phyloP scores from a whole-genome alignment of 2,797 vertebrate species.

The Parambassis ranga region DNA sequence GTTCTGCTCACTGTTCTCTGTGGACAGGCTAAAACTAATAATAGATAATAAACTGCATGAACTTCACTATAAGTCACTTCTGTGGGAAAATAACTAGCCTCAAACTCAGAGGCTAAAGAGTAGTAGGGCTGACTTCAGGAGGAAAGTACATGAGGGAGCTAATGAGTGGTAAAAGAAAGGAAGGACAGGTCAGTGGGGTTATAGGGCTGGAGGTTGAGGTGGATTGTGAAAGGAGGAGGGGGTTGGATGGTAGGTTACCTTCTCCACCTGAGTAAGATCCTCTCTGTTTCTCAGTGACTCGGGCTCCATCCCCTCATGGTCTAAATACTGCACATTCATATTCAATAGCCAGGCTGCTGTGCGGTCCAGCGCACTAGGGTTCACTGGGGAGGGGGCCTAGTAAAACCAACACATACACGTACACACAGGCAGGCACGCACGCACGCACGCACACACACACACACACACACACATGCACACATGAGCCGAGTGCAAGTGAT shows the following conservation, averaged over 20 bases:
- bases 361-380: conserved; percentile 99
- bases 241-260: conserved; percentile 86
- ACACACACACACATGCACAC: conserved; percentile 69
- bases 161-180: conserved; percentile 44
- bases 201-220: conserved; percentile 45
- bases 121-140: conserved; percentile 13
- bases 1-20: too few species aligned
- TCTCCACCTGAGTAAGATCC: conserved; percentile 96
- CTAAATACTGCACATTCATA: conserved; percentile 99
- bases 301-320: conserved; percentile 93
- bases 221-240: conserved; percentile 54
- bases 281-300: conserved; percentile 97
- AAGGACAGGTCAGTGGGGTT: conserved; percentile 39
- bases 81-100: not conserved
- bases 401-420: conserved; percentile 86
- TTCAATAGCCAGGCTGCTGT: conserved; percentile 99
- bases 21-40: too few species aligned
- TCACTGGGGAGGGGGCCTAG: conserved; percentile 98
- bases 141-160: conserved; percentile 27
- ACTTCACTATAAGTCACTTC: too few species aligned
- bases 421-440: conserved; percentile 49
- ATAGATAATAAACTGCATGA: too few species aligned
- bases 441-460: conserved; percentile 69
- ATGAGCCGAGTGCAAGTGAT: conserved; percentile 71
- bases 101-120: not conserved